Percentiles rank a stretch among this genome's conserved stretches.
Conservation (phyloP, 2,113 vertebrate species). For the Benitochromis conjunctus region DNA sequence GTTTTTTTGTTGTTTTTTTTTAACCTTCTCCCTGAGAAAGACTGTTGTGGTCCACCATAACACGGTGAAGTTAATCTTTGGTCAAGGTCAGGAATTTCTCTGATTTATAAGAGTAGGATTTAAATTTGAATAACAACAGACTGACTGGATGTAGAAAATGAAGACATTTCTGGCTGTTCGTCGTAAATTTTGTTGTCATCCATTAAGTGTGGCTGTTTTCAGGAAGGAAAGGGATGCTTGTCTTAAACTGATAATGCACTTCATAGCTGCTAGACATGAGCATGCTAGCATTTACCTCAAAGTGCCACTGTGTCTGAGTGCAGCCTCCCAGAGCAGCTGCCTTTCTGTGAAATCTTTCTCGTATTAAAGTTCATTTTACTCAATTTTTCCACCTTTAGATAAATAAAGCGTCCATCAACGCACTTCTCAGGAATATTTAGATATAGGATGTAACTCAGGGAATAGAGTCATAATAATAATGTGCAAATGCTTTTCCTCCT, state of each 20-base stretch:
- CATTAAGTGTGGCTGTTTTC: accelerated
- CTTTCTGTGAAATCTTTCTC: not conserved
- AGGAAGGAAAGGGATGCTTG: not conserved
- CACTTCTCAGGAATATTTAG: not conserved
- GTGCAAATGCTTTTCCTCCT: not conserved
- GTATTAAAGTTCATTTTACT: not conserved
- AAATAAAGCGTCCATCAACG: not conserved
- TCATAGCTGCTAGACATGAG: not conserved
- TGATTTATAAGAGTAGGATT: not conserved
- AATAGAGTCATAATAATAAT: not conserved
- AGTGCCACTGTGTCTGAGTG: accelerated
- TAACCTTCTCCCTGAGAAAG: not conserved
- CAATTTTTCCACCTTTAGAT: not conserved
- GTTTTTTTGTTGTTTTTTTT: not conserved
- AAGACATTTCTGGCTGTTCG: accelerated
- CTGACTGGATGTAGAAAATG: not conserved
- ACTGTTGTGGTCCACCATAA: too few relatives aligned
- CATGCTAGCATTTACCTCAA: not conserved
- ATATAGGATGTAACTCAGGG: not conserved
- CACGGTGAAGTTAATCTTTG: not conserved
- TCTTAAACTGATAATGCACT: not conserved
- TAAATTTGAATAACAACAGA: not conserved
- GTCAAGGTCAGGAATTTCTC: not conserved
- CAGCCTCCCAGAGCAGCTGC: not conserved
- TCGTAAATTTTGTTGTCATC: accelerated